phyloP scores from a whole-genome alignment of 2,888 invertebrate genomes.

The Latheticus oryzae region DNA sequence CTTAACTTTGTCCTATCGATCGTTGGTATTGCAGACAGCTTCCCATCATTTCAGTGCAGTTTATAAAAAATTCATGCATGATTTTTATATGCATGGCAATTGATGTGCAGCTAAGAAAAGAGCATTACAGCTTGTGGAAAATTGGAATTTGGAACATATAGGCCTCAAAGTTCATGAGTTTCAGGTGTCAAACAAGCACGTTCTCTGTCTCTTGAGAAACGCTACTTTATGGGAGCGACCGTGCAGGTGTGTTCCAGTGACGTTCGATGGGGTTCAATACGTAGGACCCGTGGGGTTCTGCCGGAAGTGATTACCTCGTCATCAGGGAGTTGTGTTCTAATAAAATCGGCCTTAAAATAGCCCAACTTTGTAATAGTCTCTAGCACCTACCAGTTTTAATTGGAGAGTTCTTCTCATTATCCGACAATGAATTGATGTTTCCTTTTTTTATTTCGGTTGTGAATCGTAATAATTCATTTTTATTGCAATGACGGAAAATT shows the following conservation, averaged over 20 bases:
- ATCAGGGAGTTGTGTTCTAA: constrained; percentile 34
- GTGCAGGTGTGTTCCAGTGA: constrained; percentile 35
- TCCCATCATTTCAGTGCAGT: too few species aligned
- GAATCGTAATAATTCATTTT: constrained; percentile 35
- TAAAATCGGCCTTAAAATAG: constrained; percentile 38
- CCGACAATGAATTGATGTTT: constrained; percentile 3
- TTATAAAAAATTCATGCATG: too few species aligned
- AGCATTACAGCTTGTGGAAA: too few species aligned
- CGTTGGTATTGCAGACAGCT: too few species aligned
- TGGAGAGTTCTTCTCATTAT: not conserved
- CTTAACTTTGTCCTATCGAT: too few species aligned
- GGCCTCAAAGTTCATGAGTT: constrained; percentile 36
- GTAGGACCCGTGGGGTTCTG: constrained; percentile 38
- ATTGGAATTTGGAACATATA: too few species aligned
- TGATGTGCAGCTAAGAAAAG: too few species aligned
- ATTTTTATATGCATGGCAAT: too few species aligned
- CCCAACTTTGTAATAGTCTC: constrained; percentile 14
- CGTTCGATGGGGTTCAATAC: constrained; percentile 33
- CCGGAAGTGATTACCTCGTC: constrained; percentile 43
- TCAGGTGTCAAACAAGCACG: constrained; percentile 24
- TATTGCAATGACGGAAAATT: constrained; percentile 27
- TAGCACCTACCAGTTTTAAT: too few species aligned
- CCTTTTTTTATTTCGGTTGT: constrained; percentile 34
- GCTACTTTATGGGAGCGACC: constrained; percentile 36
- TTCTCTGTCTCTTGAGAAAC: constrained; percentile 21